Conservation (phyloP, 2,888 invertebrate genomes). For the Amphipyra tragopoginis region DNA sequence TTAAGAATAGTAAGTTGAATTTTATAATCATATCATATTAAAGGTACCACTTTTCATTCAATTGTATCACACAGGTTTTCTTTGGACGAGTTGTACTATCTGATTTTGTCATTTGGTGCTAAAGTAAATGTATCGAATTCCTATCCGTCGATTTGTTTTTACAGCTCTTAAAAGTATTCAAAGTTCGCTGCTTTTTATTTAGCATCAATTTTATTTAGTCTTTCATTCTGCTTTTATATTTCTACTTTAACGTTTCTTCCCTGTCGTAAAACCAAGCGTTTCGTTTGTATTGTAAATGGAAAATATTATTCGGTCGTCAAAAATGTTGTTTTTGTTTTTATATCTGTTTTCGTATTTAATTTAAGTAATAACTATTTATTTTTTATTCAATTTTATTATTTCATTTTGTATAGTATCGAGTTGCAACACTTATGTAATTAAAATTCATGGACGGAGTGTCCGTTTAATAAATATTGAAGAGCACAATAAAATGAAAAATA, state of each 20-base stretch:
- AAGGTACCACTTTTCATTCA: constrained; percentile 74
- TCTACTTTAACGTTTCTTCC: constrained; percentile 35
- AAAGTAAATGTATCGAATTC: constrained; percentile 63
- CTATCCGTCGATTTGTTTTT: constrained; percentile 54
- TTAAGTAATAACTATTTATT: constrained; percentile 77
- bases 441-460: constrained; percentile 76
- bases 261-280: constrained; percentile 55
- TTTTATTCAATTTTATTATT: constrained; percentile 73
- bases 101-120: constrained; percentile 78
- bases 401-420: constrained; percentile 76
- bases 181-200: constrained; percentile 49
- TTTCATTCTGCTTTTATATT: constrained; percentile 45
- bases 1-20: constrained; percentile 84
- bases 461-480: constrained; percentile 84
- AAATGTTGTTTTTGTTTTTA: constrained; percentile 66
- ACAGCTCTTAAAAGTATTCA: constrained; percentile 51
- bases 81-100: constrained; percentile 55
- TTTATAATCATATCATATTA: constrained; percentile 88
- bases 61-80: constrained; percentile 65
- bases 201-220: constrained; percentile 54
- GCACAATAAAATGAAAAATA: constrained; percentile 89
- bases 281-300: constrained; percentile 52
- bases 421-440: constrained; percentile 80
- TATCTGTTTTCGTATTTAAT: constrained; percentile 61
- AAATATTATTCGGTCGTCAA: constrained; percentile 61